These are phyloP conservation scores for Balaenoptera acutorostrata DNA, from an alignment of 2,113 vertebrate species.

Conservation along the genomic window DNA sequence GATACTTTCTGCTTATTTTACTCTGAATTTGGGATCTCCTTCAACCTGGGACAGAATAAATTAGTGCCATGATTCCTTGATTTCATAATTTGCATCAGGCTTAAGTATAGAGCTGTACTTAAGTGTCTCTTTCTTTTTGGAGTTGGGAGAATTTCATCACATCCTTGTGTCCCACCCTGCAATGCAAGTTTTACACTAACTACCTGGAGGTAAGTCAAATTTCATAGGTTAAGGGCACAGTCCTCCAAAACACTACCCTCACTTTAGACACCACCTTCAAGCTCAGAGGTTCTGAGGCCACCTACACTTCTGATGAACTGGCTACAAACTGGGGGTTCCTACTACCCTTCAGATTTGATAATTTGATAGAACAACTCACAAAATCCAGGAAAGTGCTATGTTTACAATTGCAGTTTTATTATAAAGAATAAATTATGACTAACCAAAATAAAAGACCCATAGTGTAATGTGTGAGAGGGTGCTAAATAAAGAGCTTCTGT, in stretches of 20 bases:
- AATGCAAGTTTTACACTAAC: background rate
- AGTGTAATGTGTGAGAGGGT: background rate
- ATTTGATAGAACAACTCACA: background rate
- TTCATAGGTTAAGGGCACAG: background rate
- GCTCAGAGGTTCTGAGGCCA: background rate
- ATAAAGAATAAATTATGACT: background rate
- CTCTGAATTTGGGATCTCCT: background rate
- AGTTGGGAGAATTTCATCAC: background rate
- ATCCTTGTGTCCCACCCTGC: background rate
- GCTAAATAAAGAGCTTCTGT: background rate
- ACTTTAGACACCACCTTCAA: background rate
- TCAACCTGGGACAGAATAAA: background rate
- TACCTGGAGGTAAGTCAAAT: background rate
- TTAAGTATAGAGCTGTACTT: background rate
- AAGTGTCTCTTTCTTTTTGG: background rate
- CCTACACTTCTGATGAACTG: background rate
- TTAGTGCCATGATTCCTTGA: background rate
- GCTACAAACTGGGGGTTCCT: background rate
- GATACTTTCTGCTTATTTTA: background rate
- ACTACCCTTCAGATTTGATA: background rate
- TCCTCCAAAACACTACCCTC: background rate
- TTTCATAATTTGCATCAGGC: background rate
- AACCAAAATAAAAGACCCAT: background rate
- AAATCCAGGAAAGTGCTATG: background rate
- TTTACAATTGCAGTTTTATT: background rate